Evolutionary conservation across 1,140 invertebrate species (phyloP), one percentile per base, ranked within the genome.

Genomic region (Macrobrachium rosenbergii): DNA sequence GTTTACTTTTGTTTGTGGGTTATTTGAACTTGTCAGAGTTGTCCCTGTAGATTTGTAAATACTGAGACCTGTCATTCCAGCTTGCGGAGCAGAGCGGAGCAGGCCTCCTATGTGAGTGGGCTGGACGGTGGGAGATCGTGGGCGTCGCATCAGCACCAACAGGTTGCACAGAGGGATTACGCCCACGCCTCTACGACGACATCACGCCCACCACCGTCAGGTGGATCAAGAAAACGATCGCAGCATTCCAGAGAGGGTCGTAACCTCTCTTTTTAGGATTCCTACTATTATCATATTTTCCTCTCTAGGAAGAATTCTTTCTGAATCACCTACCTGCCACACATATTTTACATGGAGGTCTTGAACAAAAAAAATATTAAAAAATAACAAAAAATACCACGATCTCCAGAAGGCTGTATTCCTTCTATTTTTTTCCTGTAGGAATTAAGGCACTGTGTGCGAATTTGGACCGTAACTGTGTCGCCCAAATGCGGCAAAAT

Each of bases 181-280:
- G 89, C 23, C 87, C 90, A 58, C 82, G 88, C 59, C 60, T 90
- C n/a, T 90, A 90, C 83, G 90, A 90, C 72, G 85, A 88, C 45
- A 87, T 90, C 37, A 82, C 89, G 37, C 43, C 85, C 11, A 87
- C 64, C 52, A 88, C 88, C 6, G 87, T 87, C 28, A 85, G 81
- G 76, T 89, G 89, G 89, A 89, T 89, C 19, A 89, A 89, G 83
- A 89, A 88, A 75, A 89, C 89, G 21, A 89, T 89, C 82, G 85
- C 89, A 60, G 89, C 89, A 19, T 89, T 89, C 79, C 83, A 82
- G 58, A 85, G 82, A 21, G 80, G 76, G 7, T 86, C 88, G 59
- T 87, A 87, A 87, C 84, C 77, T 37, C 58, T 52, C 28, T 21
- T 60, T 8, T 14, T 19, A n/a, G 62, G 72, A 72, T 6, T 19